These are phyloP conservation scores for Cardiocondyla obscurior DNA, from an alignment of 1,140 invertebrate genomes.

Conservation along the genomic window DNA sequence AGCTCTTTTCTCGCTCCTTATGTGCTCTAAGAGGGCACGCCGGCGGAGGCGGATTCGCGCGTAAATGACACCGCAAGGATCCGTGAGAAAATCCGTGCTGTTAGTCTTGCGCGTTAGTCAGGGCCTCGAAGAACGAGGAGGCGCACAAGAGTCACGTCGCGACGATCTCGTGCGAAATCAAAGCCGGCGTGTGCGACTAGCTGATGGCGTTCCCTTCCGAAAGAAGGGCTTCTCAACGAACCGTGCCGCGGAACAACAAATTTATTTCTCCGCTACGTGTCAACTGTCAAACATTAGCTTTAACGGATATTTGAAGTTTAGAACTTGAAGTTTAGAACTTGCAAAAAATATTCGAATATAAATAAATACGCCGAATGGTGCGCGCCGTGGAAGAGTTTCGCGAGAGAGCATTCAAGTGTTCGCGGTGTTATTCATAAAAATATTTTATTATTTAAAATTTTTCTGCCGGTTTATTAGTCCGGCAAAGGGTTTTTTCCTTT, in stretches of 20 bases:
- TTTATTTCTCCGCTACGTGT: not conserved
- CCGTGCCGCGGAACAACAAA: not conserved
- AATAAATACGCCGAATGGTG: not conserved
- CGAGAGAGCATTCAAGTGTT: not conserved
- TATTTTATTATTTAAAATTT: slow-evolving; percentile 38
- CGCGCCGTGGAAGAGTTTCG: not conserved
- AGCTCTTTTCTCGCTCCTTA: slow-evolving; percentile 31
- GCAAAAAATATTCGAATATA: not conserved
- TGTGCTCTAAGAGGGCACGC: slow-evolving; percentile 10
- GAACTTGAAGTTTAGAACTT: not conserved
- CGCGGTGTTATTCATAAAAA: not conserved
- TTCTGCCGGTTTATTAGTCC: slow-evolving; percentile 11
- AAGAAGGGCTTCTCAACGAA: not conserved
- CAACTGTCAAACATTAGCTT: not conserved
- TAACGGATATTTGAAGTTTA: not conserved
- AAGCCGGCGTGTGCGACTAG: slow-evolving; percentile 11
- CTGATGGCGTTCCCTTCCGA: not conserved
- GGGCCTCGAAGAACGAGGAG: not conserved
- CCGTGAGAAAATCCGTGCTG: slow-evolving; percentile 47
- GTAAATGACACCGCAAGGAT: slow-evolving; percentile 53
- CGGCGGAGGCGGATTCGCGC: slow-evolving; percentile 28
- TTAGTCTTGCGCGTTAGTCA: slow-evolving; percentile 9
- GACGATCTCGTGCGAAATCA: slow-evolving; percentile 10
- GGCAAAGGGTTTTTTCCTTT: too few species aligned
- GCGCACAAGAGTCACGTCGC: slow-evolving; percentile 36